Conservation (phyloP, 2,113 vertebrate species). For the Microtus pennsylvanicus region DNA sequence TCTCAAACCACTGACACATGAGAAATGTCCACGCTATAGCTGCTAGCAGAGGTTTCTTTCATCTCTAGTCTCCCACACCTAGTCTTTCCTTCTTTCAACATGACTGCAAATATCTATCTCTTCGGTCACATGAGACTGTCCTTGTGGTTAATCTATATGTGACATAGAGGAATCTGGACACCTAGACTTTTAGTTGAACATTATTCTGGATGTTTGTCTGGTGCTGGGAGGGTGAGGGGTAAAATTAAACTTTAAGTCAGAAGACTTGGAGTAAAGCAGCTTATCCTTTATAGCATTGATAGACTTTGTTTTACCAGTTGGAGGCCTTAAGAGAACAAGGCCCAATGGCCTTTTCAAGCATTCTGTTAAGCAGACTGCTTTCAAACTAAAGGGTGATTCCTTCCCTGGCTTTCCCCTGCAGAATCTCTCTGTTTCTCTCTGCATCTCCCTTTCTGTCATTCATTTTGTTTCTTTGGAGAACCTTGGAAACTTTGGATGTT, state of each 20-base stretch:
- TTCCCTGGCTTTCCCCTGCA: neutral
- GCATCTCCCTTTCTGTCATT: too few relatives aligned
- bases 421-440: neutral
- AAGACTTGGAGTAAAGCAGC: neutral
- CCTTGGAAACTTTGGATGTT: neutral
- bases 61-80: neutral
- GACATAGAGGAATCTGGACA: too few relatives aligned
- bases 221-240: neutral
- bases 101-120: neutral
- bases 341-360: neutral
- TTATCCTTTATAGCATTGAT: neutral
- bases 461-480: neutral
- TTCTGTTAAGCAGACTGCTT: neutral
- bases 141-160: neutral
- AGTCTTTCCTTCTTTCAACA: neutral
- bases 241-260: constrained; percentile 20
- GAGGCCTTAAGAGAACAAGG: neutral
- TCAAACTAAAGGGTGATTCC: neutral
- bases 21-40: neutral
- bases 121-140: neutral
- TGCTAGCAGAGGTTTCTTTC: neutral
- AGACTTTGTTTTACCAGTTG: neutral
- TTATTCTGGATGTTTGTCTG: neutral
- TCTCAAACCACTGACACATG: neutral
- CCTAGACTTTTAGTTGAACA: neutral